Percentiles rank a stretch among this genome's conserved stretches.
Evolutionary conservation across 1,140 invertebrate species (phyloP).

Genomic region (Caenorhabditis elegans): WBcel235 BX284603.4:10491501-10492000

Average conservation of each 20-base stretch:
- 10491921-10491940: conserved; percentile 31
- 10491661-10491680: conserved; percentile 27
- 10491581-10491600: conserved; percentile 29
- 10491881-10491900: conserved; percentile 18
- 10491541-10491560: no score
- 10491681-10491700: conserved; percentile 31
- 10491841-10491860: background rate
- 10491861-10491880: conserved; percentile 3
- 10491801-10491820: background rate
- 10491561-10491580: no score
- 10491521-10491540: no score
- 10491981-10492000: conserved; percentile 35
- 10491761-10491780: conserved; percentile 36
- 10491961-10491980: conserved; percentile 17
- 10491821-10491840: background rate
- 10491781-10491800: background rate
- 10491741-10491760: conserved; percentile 38
- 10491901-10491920: background rate
- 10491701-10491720: conserved; percentile 37
- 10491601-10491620: conserved; percentile 42
- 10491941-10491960: conserved; percentile 35
- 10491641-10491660: background rate
- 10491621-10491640: conserved; percentile 36
- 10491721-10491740: conserved; percentile 30
- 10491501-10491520: no score